Base-by-base conservation (phyloP, 2,888 invertebrate species). In the Amaurobius ferox region DNA sequence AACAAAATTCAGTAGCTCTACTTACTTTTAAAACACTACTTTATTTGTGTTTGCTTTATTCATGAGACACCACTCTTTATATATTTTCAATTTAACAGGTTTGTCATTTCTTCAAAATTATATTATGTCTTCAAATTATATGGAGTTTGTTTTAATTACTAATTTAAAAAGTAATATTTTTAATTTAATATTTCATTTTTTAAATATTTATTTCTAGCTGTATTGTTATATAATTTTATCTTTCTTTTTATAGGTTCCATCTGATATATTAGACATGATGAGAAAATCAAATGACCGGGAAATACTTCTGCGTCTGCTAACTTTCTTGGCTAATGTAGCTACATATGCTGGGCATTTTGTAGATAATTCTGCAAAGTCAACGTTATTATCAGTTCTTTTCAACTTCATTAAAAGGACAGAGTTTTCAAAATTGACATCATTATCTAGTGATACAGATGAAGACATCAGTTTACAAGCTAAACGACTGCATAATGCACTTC, bases 311-410 rank as follows among this genome's bases (percentile, higher is more conserved):
- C 90, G 93, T 73, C 91, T 93, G 88, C 91, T 93, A 71, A 93
- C 93, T 32, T 90, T 93, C 23, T 90, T 93, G 67, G 92, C 92
- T 61, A 93, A 93, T 89, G 90, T 93, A 16, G 91, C 92, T 16
- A 91, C 92, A 9, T 92, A 91, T 19, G 91, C 90, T 28, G 90
- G 91, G 23, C 91, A 92, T 70, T 62, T 61, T 39, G 62, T 78
- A 13, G 78, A 81, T 26, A 67, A 26, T 19, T 67, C 77, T 13
- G 66, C 81, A 7, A 72, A 62, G 30, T 70, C 87, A 32, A 93
- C 93, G 7, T 91, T 93, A 19, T 92, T 93, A 6, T 93, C 93
- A 3, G 93, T 93, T 30, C 92, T 93, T 91, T 93, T 91, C 88
- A 62, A 73, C 28, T 79, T 74, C 29, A 61, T 40, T n/a, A 77